Evolutionary conservation across 2,113 vertebrate genomes (phyloP), one percentile per base, ranked within the genome.

Genomic region (Lucifuga dentata): DNA sequence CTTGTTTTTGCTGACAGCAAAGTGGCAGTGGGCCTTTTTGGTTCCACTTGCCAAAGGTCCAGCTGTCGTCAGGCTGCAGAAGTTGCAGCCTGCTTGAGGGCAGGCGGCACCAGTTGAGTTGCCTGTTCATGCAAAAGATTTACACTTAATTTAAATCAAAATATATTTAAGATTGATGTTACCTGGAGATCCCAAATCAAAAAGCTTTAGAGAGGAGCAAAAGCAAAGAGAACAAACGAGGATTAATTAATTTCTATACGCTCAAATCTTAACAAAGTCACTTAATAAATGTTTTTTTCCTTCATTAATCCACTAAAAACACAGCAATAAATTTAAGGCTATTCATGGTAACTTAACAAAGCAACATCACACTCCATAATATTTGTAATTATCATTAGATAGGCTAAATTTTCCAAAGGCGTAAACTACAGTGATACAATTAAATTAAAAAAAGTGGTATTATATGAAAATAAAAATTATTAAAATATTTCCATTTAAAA

Each of bases 61-160:
- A 63, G 43, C 44, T 64, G 48, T 44, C 51, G 46, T 16, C 43
- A 16, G n/a, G 51, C 38, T 53, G 75, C 69, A 39, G 33, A 1
- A 17, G 26, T 17, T 79, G 63, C 36, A 73, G 77, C 73, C 81
- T 80, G 61, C 11, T 39, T 1, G 1, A 35, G 38, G 3, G 26
- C 26, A 5, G n/a, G 48, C 20, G 13, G 7, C 21, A 2, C 11
- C 16, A n/a, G 35, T 11, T n/a, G n/a, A n/a, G 0, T 19, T n/a
- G n/a, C 7, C 12, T 1, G 5, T 15, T 20, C 5, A 3, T 23
- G 15, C 15, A 26, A 35, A 32, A 59, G 2, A 38, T 7, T 0
- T 40, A 40, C 38, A 15, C 2, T n/a, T 32, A 1, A 10, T 57
- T 20, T 21, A 2, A 1, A 49, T n/a, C 36, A 10, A 11, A 49